A percentile compares a stretch with the other conserved stretches of the same genome.
Evolutionary conservation across 2,797 vertebrate genomes (phyloP).

Genomic region (Syngnathus rostellatus): DNA sequence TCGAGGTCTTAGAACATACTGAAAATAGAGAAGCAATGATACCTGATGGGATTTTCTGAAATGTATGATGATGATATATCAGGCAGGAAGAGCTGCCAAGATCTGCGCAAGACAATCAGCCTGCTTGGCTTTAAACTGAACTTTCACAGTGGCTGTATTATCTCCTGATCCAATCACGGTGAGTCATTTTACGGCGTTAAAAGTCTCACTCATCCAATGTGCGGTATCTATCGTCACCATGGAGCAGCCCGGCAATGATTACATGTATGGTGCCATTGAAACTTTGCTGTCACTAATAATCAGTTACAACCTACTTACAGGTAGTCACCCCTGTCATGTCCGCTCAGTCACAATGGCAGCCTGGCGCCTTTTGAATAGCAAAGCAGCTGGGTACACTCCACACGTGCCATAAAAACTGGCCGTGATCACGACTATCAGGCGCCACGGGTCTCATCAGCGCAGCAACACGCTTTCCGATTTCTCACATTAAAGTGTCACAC

Average conservation of each 20-base stretch:
- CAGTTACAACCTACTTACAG: constrained; percentile 32
- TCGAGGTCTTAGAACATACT: constrained; percentile 29
- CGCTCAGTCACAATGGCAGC: constrained; percentile 44
- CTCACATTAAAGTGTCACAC: constrained; percentile 24
- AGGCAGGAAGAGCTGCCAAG: constrained; percentile 22
- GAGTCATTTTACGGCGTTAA: constrained; percentile 20
- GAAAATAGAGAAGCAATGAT: constrained; percentile 7
- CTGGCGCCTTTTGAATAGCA: constrained; percentile 65
- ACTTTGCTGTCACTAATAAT: constrained; percentile 41
- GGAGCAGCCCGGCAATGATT: constrained; percentile 32
- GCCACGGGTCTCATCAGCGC: constrained; percentile 51
- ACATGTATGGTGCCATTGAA: constrained; percentile 28
- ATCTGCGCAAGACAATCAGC: constrained; percentile 4
- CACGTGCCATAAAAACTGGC: constrained; percentile 58
- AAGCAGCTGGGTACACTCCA: constrained; percentile 64
- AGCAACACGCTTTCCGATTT: constrained; percentile 27
- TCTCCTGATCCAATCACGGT: constrained; percentile 16
- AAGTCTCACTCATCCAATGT: constrained; percentile 18
- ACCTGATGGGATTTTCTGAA: not conserved
- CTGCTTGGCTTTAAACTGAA: constrained; percentile 17
- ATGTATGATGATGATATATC: constrained; percentile 4
- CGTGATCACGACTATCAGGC: constrained; percentile 57
- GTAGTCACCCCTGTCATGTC: constrained; percentile 46
- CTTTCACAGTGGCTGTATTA: constrained; percentile 17
- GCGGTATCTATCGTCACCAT: constrained; percentile 21